Evolutionary conservation across 2,888 invertebrate species (phyloP).

Genomic region (Sarcophaga caerulescens): DNA sequence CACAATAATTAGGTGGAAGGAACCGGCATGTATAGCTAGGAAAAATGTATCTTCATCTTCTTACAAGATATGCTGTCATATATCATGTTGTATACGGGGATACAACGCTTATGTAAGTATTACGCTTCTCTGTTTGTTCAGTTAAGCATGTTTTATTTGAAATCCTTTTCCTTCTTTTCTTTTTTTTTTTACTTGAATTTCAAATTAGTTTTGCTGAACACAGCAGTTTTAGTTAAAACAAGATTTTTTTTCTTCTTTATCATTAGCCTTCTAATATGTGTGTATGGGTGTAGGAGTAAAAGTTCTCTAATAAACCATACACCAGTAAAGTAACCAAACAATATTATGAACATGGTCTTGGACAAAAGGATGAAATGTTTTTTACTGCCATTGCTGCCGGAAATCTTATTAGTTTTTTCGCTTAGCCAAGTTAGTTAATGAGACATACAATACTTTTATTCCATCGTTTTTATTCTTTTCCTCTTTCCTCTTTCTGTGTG

Average conservation of each 20-base stretch:
- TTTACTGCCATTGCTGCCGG: conserved; percentile 32
- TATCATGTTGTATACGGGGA: conserved; percentile 11
- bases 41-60: conserved; percentile 11
- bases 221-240: conserved; percentile 47
- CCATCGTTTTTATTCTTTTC: not conserved
- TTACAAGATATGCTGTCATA: conserved; percentile 41
- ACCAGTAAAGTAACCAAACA: not conserved
- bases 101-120: too few species aligned
- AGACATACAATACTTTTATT: conserved; percentile 62
- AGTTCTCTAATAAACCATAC: not conserved
- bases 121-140: conserved; percentile 8
- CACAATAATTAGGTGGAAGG: not conserved
- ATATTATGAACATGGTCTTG: conserved; percentile 29
- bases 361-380: conserved; percentile 41
- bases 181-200: conserved; percentile 38
- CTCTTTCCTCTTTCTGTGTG: not conserved
- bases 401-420: conserved; percentile 63
- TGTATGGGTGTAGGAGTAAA: not conserved
- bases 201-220: conserved; percentile 60
- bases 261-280: not conserved
- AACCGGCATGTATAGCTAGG: not conserved
- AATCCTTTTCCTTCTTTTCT: conserved; percentile 28
- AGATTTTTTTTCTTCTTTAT: not conserved
- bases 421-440: conserved; percentile 66
- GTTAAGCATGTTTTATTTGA: conserved; percentile 8